These are phyloP conservation scores for Hystrix cristata DNA, from an alignment of 2,113 vertebrate genomes.

Conservation along the genomic window DNA sequence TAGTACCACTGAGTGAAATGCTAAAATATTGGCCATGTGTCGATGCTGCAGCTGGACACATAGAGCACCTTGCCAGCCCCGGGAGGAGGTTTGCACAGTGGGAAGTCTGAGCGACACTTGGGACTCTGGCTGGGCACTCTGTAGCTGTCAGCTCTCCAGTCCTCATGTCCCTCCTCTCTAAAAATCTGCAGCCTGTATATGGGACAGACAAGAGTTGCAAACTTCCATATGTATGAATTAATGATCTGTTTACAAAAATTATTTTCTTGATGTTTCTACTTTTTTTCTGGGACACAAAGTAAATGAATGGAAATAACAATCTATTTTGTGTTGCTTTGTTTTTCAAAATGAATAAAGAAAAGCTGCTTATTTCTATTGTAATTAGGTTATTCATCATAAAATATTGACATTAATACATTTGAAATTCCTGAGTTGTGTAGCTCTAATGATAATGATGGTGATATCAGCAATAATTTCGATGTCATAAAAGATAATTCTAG, in stretches of 20 bases:
- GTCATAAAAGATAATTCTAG: background rate
- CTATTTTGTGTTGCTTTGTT: background rate
- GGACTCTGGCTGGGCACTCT: background rate
- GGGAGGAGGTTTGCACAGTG: accelerated
- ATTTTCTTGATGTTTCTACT: background rate
- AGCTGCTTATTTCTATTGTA: background rate
- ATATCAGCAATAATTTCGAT: background rate
- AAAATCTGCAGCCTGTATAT: background rate
- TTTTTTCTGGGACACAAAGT: background rate
- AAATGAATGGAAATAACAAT: background rate
- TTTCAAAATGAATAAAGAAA: constrained; percentile 33
- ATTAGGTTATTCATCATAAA: background rate
- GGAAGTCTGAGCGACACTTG: background rate
- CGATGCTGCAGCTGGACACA: too few species aligned
- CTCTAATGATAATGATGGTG: background rate
- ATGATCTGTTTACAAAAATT: background rate
- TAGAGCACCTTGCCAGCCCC: accelerated
- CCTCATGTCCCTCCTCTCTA: background rate
- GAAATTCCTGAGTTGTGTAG: background rate
- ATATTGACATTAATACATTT: background rate
- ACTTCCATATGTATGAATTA: background rate
- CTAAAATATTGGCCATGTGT: background rate
- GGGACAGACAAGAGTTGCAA: background rate
- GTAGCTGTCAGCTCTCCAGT: background rate
- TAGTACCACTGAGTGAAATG: background rate